These are phyloP conservation scores for Heliocidaris tuberculata DNA, from an alignment of 35 echinoderm and acorn worm species.

Conservation along the genomic window DNA sequence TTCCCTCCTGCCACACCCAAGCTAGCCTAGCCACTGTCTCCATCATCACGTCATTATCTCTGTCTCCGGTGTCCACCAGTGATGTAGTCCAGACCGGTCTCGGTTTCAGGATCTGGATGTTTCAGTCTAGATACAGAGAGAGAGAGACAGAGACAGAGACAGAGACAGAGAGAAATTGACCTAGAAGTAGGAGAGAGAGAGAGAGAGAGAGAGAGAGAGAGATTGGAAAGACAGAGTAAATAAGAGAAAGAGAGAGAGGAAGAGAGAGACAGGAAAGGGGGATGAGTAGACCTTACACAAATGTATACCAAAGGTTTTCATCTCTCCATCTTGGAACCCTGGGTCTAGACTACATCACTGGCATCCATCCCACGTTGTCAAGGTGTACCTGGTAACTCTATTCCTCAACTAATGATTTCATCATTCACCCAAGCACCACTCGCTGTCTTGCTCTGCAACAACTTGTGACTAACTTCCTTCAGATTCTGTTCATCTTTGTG, in stretches of 20 bases:
- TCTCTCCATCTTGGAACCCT: neutral
- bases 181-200: neutral
- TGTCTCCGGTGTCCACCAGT: neutral
- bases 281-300: neutral
- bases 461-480: neutral
- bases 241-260: neutral
- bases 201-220: neutral
- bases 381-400: neutral
- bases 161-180: neutral
- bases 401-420: neutral
- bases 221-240: neutral
- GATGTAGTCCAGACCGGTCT: neutral
- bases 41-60: neutral
- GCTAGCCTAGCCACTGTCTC: neutral
- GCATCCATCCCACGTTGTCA: neutral
- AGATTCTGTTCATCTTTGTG: neutral
- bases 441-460: neutral
- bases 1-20: neutral
- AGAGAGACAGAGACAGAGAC: neutral
- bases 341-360: neutral
- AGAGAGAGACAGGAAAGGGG: neutral
- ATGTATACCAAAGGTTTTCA: neutral
- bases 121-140: neutral
- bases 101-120: neutral
- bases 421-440: neutral